Evolutionary conservation across 2,797 vertebrate species (phyloP).

Genomic region (Nothura maculosa): DNA sequence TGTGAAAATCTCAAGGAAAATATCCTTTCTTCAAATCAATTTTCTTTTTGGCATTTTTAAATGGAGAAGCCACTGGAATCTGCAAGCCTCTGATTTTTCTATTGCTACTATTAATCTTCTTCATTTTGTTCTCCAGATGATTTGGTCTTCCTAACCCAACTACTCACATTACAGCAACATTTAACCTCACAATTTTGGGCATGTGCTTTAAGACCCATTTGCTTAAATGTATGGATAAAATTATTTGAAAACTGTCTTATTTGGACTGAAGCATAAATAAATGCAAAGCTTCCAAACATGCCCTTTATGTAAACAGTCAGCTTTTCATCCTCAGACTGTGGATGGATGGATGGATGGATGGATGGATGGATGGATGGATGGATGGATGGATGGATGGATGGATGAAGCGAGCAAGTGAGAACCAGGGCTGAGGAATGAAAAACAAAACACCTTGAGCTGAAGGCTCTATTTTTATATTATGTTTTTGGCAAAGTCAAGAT

Average conservation of each 20-base stretch:
- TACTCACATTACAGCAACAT: not conserved
- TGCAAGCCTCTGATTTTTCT: not conserved
- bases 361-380: too few relatives aligned
- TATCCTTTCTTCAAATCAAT: not conserved
- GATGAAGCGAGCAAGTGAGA: not conserved
- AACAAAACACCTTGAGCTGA: not conserved
- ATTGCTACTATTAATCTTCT: not conserved
- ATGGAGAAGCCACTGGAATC: not conserved
- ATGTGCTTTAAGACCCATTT: not conserved
- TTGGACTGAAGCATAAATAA: constrained; percentile 6
- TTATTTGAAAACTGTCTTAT: constrained; percentile 4
- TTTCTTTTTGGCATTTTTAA: not conserved
- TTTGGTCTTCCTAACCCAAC: not conserved
- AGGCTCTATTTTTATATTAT: not conserved
- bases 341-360: not conserved
- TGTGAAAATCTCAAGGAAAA: not conserved
- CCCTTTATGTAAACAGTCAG: constrained; percentile 8
- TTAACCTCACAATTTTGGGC: not conserved
- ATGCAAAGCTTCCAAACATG: not conserved
- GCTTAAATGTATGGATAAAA: not conserved
- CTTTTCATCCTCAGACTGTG: not conserved
- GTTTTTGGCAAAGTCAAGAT: not conserved
- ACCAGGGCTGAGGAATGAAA: not conserved
- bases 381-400: not conserved
- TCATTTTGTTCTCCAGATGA: not conserved